Evolutionary conservation across 2,888 invertebrate genomes (phyloP).

Genomic region (Venusia cambrica): DNA sequence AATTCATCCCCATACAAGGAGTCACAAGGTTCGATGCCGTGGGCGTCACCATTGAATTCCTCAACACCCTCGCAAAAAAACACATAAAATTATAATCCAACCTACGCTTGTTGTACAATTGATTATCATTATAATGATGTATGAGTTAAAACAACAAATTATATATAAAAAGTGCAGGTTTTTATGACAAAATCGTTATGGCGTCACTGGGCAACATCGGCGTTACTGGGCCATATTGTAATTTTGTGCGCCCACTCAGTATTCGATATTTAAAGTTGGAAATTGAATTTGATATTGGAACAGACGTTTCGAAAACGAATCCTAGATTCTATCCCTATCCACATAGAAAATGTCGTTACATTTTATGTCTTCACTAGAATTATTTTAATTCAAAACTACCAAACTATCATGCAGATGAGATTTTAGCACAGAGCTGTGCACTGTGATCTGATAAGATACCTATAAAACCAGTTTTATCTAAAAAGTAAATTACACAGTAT

Average conservation of each 20-base stretch:
- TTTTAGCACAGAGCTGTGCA: too few species aligned
- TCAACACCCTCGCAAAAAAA: conserved; percentile 55
- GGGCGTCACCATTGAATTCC: conserved; percentile 63
- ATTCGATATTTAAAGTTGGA: not conserved
- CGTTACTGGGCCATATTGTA: conserved; percentile 14
- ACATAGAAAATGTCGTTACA: too few species aligned
- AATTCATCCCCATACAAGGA: conserved; percentile 54
- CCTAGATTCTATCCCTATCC: too few species aligned
- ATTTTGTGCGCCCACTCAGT: conserved; percentile 12
- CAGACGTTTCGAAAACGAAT: not conserved
- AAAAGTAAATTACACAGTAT: too few species aligned
- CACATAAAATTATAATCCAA: conserved; percentile 40
- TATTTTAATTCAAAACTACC: too few species aligned
- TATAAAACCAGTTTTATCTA: too few species aligned
- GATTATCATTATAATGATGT: conserved; percentile 34
- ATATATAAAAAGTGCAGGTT: conserved; percentile 21
- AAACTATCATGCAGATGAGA: too few species aligned
- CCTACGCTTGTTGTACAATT: conserved; percentile 48
- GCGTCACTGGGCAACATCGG: too few species aligned
- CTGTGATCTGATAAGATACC: too few species aligned
- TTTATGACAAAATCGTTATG: conserved; percentile 21
- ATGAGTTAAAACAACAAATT: conserved; percentile 25
- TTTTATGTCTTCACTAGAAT: too few species aligned
- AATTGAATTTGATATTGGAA: conserved; percentile 1
- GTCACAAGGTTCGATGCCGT: conserved; percentile 53